These are phyloP conservation scores for Erethizon dorsatum DNA, from an alignment of 2,797 vertebrate genomes.

Conservation along the genomic window DNA sequence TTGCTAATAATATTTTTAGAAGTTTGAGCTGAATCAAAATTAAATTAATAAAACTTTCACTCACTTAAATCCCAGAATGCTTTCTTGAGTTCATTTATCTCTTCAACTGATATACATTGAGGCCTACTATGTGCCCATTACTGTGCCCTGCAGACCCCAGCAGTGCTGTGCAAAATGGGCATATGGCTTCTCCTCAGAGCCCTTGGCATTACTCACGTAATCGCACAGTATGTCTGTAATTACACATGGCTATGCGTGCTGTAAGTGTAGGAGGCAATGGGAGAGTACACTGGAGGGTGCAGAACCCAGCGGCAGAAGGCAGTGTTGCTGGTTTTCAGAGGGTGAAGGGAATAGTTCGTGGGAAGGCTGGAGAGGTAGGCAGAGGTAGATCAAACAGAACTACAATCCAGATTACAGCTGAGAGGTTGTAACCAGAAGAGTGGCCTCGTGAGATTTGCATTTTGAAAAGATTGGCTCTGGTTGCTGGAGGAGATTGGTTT, in stretches of 20 bases:
- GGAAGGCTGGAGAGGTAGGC: not conserved
- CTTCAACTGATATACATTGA: not conserved
- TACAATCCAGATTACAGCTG: not conserved
- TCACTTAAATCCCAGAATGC: not conserved
- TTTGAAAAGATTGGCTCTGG: not conserved
- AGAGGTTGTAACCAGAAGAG: not conserved
- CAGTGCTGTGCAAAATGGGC: not conserved
- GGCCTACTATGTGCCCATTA: not conserved
- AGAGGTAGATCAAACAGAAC: not conserved
- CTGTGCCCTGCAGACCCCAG: not conserved
- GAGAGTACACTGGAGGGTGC: not conserved
- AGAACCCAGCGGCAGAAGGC: not conserved
- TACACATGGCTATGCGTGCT: not conserved
- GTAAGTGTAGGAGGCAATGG: not conserved
- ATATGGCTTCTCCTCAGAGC: not conserved
- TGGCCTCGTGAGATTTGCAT: not conserved
- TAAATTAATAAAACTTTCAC: slow-evolving; percentile 5
- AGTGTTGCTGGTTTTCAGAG: not conserved
- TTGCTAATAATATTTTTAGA: not conserved
- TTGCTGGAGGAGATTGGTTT: not conserved
- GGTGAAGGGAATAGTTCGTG: too few species aligned
- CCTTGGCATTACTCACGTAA: not conserved
- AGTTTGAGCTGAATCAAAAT: not conserved
- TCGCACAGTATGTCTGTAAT: not conserved
- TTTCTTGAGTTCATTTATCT: not conserved